These are phyloP conservation scores for Drosophila biarmipes DNA, from an alignment of 1,140 invertebrate species.

Conservation along the genomic window DNA sequence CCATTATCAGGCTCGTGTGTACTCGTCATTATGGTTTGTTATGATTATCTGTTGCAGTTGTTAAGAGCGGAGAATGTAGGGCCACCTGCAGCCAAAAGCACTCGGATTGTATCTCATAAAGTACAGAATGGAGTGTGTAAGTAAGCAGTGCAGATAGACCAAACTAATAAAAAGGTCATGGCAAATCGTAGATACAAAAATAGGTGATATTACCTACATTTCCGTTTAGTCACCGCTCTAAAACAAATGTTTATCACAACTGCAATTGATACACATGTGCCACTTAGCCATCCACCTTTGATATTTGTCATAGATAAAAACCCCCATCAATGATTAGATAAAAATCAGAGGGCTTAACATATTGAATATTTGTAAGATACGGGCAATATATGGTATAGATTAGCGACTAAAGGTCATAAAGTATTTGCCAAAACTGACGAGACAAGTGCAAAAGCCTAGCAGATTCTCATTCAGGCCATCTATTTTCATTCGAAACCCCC, in stretches of 20 bases:
- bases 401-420: not conserved
- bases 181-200: too few relatives aligned
- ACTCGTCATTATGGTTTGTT: slow-evolving; percentile 6
- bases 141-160: too few relatives aligned
- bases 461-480: not conserved
- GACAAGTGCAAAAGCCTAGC: not conserved
- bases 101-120: slow-evolving; percentile 11
- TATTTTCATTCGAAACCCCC: not conserved
- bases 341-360: not conserved
- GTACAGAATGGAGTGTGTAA: not conserved
- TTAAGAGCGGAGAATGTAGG: not conserved
- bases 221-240: too few relatives aligned
- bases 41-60: slow-evolving; percentile 24
- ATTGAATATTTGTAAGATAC: not conserved
- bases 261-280: too few relatives aligned
- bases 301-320: too few relatives aligned
- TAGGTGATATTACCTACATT: too few relatives aligned
- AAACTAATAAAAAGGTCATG: too few relatives aligned
- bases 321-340: slow-evolving; percentile 6
- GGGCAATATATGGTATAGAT: not conserved
- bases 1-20: not conserved
- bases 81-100: slow-evolving; percentile 15
- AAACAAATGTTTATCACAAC: not conserved
- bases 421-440: not conserved
- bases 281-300: not conserved